Percentiles rank a stretch among this genome's conserved stretches.
Conservation (phyloP, 2,888 invertebrate species). For the Lycia hirtaria region DNA sequence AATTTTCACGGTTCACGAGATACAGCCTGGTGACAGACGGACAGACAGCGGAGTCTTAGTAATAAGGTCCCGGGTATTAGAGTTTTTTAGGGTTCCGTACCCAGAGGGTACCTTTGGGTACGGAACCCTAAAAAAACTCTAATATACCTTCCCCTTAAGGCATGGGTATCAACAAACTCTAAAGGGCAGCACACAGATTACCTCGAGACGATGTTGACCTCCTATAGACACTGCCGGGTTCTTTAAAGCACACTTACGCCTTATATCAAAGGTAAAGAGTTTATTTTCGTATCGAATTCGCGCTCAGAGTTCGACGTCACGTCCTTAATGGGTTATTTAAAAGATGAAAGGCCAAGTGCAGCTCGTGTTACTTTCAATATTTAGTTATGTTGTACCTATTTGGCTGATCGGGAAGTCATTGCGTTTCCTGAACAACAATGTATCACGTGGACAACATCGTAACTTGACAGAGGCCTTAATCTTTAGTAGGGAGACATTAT, state of each 20-base stretch:
- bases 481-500: background rate
- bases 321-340: conserved; percentile 59
- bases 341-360: conserved; percentile 68
- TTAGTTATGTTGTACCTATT: too few species aligned
- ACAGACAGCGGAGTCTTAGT: too few species aligned
- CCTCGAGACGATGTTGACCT: conserved; percentile 65
- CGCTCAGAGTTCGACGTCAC: conserved; percentile 33
- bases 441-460: conserved; percentile 16
- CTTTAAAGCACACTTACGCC: conserved; percentile 37
- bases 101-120: too few species aligned
- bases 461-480: background rate
- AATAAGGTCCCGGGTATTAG: too few species aligned
- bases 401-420: conserved; percentile 64
- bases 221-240: conserved; percentile 75
- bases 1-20: too few species aligned
- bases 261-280: conserved; percentile 36
- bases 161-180: conserved; percentile 50
- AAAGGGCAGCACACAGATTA: conserved; percentile 70
- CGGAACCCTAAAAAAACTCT: too few species aligned
- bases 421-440: conserved; percentile 54
- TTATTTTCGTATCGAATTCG: conserved; percentile 20
- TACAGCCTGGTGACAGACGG: too few species aligned
- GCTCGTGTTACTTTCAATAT: conserved; percentile 56
- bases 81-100: too few species aligned
- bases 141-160: too few species aligned